A percentile compares a stretch with the other conserved stretches of the same genome.
These are phyloP conservation scores for Dynastes tityus DNA, from an alignment of 2,888 invertebrate species.

Conservation along the genomic window DNA sequence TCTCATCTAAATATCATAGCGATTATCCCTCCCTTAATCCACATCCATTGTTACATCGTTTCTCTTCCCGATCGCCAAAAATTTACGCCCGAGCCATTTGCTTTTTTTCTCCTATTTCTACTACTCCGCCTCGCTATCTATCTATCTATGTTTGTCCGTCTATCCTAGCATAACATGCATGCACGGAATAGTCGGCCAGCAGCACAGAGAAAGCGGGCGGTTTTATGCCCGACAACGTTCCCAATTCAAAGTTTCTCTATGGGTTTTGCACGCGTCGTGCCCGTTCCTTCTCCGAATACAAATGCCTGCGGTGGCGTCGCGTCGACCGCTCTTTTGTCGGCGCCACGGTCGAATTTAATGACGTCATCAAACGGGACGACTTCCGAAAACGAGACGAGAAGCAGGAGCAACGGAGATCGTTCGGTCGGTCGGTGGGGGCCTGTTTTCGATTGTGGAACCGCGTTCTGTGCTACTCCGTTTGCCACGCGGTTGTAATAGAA, in stretches of 20 bases:
- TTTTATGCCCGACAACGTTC: not conserved
- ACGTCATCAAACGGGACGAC: slow-evolving; percentile 66
- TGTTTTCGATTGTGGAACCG: not conserved
- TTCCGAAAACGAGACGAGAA: slow-evolving; percentile 61
- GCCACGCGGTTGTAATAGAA: too few species aligned
- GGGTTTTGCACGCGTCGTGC: slow-evolving; percentile 3
- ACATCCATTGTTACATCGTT: slow-evolving; percentile 4
- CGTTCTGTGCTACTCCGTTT: too few species aligned
- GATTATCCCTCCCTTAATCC: too few species aligned
- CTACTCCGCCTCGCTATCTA: not conserved
- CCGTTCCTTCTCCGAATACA: slow-evolving; percentile 65
- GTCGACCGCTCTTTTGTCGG: slow-evolving; percentile 62
- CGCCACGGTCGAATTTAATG: slow-evolving; percentile 65
- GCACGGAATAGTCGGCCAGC: not conserved
- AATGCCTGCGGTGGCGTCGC: slow-evolving; percentile 65
- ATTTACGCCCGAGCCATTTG: slow-evolving; percentile 24
- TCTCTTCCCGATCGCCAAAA: slow-evolving; percentile 5
- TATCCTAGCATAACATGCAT: not conserved
- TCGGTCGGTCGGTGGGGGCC: not conserved
- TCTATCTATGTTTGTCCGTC: slow-evolving; percentile 4
- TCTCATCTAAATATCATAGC: too few species aligned
- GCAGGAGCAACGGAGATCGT: not conserved
- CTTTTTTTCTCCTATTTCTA: not conserved
- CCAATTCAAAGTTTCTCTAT: slow-evolving; percentile 2
- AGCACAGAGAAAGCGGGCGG: not conserved